Evolutionary conservation across 1,140 invertebrate species (phyloP).

Genomic region (Laupala kohalensis): DNA sequence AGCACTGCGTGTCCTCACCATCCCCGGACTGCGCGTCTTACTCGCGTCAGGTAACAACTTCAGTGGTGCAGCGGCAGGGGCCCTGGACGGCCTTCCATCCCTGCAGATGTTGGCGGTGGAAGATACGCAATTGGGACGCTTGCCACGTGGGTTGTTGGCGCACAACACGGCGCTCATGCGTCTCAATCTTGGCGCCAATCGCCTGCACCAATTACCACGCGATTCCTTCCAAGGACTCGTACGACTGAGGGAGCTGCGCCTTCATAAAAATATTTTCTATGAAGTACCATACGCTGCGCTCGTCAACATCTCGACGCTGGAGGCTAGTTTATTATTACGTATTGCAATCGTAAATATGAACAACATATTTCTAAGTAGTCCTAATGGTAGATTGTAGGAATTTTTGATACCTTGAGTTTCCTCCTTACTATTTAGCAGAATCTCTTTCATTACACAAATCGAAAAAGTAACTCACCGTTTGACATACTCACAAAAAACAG

Average conservation of each 20-base stretch:
- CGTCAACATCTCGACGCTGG: constrained; percentile 31
- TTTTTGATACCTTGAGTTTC: too few relatives aligned
- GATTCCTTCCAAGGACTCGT: constrained; percentile 52
- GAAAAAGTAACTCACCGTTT: too few relatives aligned
- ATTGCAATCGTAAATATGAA: too few relatives aligned
- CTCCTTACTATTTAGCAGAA: too few relatives aligned
- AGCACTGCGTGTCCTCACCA: constrained; percentile 51
- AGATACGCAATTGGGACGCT: constrained; percentile 44
- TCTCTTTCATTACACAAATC: too few relatives aligned
- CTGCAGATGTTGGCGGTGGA: constrained; percentile 56
- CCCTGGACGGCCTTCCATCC: constrained; percentile 54
- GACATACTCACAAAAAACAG: too few relatives aligned
- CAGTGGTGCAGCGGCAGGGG: constrained; percentile 28
- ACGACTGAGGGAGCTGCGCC: constrained; percentile 57
- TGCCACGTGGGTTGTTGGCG: constrained; percentile 54
- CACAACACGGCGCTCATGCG: constrained; percentile 58
- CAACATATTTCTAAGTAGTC: too few relatives aligned
- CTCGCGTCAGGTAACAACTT: constrained; percentile 66
- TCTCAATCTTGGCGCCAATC: constrained; percentile 58
- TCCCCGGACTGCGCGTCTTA: constrained; percentile 55
- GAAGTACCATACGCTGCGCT: constrained; percentile 65
- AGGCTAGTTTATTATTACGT: too few relatives aligned
- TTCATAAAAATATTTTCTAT: constrained; percentile 55
- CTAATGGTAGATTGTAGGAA: too few relatives aligned
- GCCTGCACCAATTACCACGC: constrained; percentile 44